Percentiles rank a stretch among this genome's conserved stretches.
Conservation (phyloP, 2,888 invertebrate species). For the Scelioninae gen. 1 region DNA sequence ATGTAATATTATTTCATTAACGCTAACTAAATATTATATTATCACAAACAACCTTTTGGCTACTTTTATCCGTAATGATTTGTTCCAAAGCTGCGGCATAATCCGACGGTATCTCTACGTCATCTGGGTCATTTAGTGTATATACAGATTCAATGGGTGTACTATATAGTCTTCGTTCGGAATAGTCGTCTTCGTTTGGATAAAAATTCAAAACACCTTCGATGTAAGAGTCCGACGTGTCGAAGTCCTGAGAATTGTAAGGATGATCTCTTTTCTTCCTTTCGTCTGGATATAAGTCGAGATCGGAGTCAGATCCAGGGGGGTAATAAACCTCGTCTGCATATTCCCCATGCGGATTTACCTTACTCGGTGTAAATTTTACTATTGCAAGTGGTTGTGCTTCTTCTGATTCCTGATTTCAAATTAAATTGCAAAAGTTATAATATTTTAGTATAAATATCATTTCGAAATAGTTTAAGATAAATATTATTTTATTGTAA, state of each 20-base stretch:
- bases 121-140: constrained; percentile 3
- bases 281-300: constrained; percentile 36
- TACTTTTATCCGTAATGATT: constrained; percentile 12
- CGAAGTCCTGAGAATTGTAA: constrained; percentile 14
- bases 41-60: not conserved
- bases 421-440: not conserved
- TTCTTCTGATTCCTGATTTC: constrained; percentile 33
- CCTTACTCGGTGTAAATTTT: constrained; percentile 90
- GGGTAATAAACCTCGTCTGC: constrained; percentile 94
- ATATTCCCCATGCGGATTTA: constrained; percentile 88
- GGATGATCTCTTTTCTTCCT: constrained; percentile 53
- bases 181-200: constrained; percentile 19
- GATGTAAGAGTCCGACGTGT: constrained; percentile 21
- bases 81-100: constrained; percentile 22
- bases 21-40: too few species aligned
- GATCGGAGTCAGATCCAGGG: constrained; percentile 80
- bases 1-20: too few species aligned
- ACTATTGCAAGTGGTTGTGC: constrained; percentile 86
- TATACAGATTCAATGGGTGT: constrained; percentile 25
- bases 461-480: too few species aligned
- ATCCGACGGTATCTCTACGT: constrained; percentile 6
- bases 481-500: too few species aligned
- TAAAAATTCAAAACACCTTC: constrained; percentile 30
- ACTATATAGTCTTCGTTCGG: constrained; percentile 16
- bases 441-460: not conserved